Evolutionary conservation across 2,888 invertebrate species (phyloP), one percentile per base, ranked within the genome.

Genomic region (Aelia acuminata): DNA sequence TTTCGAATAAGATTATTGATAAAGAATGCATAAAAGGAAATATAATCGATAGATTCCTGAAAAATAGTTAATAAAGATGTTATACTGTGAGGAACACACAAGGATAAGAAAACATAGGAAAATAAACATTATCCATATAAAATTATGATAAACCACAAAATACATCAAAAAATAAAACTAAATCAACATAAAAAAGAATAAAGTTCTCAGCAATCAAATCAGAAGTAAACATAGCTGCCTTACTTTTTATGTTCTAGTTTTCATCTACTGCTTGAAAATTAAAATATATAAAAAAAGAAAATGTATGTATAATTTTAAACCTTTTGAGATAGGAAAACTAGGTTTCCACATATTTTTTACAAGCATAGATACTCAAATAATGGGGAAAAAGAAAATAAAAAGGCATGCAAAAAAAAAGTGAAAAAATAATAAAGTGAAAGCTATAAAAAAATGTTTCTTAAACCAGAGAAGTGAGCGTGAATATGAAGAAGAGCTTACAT

Each of bases 371-470:
- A 57, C 8, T 57, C 13, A 35, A 70, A 31, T 70, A 35, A 70
- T 3, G 31, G 63, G 63, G 31, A 63, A 63, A 31, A n/a, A 70
- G 35, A 70, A 70, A 70, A 13, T 3, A 70, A 31, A 63, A 70
- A 35, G 5, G 13, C 63, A 35, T 18, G 35, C 18, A 70, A 31
- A 70, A 35, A 5, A 31, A 70, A 31, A 70, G 18, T 35, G 5
- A 70, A 35, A n/a, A 22, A 35, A 70, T 35, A 70, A 35, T 26
- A 13, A n/a, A 8, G 4, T n/a, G n/a, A 53, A 57, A 57, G 57
- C 57, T 57, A n/a, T 57, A 57, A 35, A 70, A 70, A 70, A 31
- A 70, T 11, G 18, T 70, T 35, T 70, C 63, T 35, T 70, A 70
- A 31, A 70, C 31, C 20, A 70, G 63, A 35, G 63, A 70, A 70